Conservation (phyloP, 2,888 invertebrate genomes). For the Buathra laborator region DNA sequence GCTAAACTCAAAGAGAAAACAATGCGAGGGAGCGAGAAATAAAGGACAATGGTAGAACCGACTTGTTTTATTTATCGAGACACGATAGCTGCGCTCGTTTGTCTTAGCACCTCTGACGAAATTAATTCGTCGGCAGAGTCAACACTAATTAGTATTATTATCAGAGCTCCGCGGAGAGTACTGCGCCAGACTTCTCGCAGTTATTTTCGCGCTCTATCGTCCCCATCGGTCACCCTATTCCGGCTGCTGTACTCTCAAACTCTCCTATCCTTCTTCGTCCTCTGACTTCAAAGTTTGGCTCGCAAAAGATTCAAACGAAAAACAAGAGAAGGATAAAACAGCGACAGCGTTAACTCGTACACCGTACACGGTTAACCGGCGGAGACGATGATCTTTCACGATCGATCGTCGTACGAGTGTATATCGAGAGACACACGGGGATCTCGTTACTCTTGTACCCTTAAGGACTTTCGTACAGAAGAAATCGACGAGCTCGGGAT, state of each 20-base stretch:
- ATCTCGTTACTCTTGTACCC: slow-evolving; percentile 65
- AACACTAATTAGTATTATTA: slow-evolving; percentile 78
- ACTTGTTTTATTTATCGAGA: slow-evolving; percentile 46
- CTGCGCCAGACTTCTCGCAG: not conserved
- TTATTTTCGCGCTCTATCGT: not conserved
- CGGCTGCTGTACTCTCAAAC: not conserved
- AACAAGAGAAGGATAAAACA: slow-evolving; percentile 71
- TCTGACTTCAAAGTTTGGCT: not conserved
- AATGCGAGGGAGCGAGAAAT: slow-evolving; percentile 29
- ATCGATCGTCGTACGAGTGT: slow-evolving; percentile 75
- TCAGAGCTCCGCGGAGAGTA: slow-evolving; percentile 61
- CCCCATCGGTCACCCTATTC: slow-evolving; percentile 15
- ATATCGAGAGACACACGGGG: slow-evolving; percentile 59
- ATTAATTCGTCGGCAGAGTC: slow-evolving; percentile 70
- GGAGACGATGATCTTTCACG: slow-evolving; percentile 80
- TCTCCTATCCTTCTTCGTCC: not conserved
- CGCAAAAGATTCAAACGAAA: not conserved
- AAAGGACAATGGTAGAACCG: slow-evolving; percentile 18
- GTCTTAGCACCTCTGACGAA: slow-evolving; percentile 70
- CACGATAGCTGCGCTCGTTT: slow-evolving; percentile 21
- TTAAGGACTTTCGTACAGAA: slow-evolving; percentile 41
- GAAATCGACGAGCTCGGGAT: slow-evolving; percentile 14
- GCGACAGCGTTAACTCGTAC: slow-evolving; percentile 83
- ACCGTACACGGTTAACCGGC: slow-evolving; percentile 76
- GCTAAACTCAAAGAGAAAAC: not conserved